Conservation (phyloP, 2,113 vertebrate genomes). For the Trinectes maculatus region DNA sequence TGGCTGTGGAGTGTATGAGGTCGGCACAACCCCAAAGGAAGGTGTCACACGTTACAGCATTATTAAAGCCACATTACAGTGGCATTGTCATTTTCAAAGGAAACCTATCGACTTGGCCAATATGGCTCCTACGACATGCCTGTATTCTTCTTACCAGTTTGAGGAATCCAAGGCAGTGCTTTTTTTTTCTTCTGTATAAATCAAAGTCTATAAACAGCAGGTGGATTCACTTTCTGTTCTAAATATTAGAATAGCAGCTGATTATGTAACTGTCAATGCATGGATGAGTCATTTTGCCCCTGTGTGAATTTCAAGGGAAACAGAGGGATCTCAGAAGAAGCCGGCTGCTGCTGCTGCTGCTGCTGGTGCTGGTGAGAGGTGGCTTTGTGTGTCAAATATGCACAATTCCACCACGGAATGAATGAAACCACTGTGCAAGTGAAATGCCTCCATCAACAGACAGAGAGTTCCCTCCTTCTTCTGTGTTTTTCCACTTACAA, state of each 20-base stretch:
- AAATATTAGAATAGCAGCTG: slow-evolving; percentile 35
- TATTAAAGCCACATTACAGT: too few relatives aligned
- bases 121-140: too few relatives aligned
- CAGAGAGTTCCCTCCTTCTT: slow-evolving; percentile 35
- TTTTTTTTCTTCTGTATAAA: slow-evolving; percentile 28
- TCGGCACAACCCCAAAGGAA: too few relatives aligned
- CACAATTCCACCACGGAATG: slow-evolving; percentile 58
- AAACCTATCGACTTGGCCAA: too few relatives aligned
- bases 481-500: slow-evolving; percentile 46
- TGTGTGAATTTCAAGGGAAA: slow-evolving; percentile 35
- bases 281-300: slow-evolving; percentile 29
- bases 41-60: too few relatives aligned
- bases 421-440: slow-evolving; percentile 66
- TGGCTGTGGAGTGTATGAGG: too few relatives aligned
- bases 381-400: slow-evolving; percentile 68
- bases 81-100: too few relatives aligned
- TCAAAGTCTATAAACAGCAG: slow-evolving; percentile 40
- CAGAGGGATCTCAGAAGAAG: slow-evolving; percentile 33
- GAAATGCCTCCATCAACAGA: slow-evolving; percentile 34
- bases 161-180: slow-evolving; percentile 36
- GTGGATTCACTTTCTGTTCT: slow-evolving; percentile 40
- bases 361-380: slow-evolving; percentile 46
- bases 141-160: slow-evolving; percentile 23
- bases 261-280: slow-evolving; percentile 45
- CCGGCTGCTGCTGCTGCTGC: slow-evolving; percentile 34